phyloP scores from a whole-genome alignment of 2,888 invertebrate genomes.

The Zele albiditarsus region DNA sequence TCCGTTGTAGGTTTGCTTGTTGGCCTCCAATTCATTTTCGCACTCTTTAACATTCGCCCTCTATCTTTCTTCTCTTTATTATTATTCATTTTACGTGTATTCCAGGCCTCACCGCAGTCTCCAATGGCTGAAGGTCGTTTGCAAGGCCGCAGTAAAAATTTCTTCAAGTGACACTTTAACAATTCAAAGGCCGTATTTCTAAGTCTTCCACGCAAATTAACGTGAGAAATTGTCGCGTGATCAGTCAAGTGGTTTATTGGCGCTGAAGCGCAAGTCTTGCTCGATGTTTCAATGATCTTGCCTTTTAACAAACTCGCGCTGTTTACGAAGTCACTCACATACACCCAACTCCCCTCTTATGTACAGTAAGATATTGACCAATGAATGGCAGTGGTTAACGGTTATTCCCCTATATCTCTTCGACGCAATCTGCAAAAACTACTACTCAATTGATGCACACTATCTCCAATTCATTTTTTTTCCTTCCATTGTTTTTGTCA shows the following conservation, averaged over 20 bases:
- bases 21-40: conserved; percentile 14
- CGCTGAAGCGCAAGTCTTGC: neutral
- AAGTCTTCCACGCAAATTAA: neutral
- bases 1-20: conserved; percentile 39
- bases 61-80: conserved; percentile 7
- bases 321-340: neutral
- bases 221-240: neutral
- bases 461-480: conserved; percentile 4
- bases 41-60: neutral
- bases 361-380: neutral
- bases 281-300: neutral
- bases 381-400: conserved; percentile 18
- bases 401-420: conserved; percentile 34
- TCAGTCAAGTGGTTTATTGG: neutral
- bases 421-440: conserved; percentile 1
- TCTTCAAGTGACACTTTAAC: conserved; percentile 3
- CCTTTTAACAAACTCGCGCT: neutral
- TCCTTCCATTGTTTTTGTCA: neutral
- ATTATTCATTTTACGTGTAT: conserved; percentile 3
- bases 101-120: neutral
- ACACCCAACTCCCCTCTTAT: neutral
- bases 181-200: neutral
- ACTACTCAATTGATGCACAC: conserved; percentile 5
- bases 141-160: neutral
- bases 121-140: neutral